A percentile compares a stretch with the other conserved stretches of the same genome.
phyloP scores from a whole-genome alignment of 2,797 vertebrate species.

The Manis javanica region DNA sequence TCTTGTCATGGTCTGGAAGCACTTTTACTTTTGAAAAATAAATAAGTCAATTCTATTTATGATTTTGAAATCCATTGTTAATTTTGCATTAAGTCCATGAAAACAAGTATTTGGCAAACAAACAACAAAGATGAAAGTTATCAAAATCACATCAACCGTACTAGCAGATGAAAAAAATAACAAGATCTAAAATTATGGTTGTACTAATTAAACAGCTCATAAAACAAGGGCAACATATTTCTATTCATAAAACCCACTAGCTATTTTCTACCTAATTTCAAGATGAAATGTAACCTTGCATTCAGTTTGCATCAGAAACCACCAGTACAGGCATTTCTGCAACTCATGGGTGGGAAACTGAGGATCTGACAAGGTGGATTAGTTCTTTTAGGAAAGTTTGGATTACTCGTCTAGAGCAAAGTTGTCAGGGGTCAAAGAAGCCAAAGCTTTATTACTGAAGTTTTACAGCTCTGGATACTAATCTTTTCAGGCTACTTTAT shows the following conservation, averaged over 20 bases:
- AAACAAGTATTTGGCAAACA: background rate
- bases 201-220: background rate
- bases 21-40: slow-evolving; percentile 63
- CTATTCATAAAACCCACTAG: background rate
- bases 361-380: background rate
- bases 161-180: background rate
- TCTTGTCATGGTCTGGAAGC: background rate
- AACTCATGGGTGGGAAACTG: background rate
- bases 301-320: background rate
- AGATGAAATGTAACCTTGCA: background rate
- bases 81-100: slow-evolving; percentile 51
- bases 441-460: background rate
- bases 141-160: background rate
- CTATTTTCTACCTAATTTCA: background rate
- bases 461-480: background rate
- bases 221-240: background rate
- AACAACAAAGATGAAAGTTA: slow-evolving; percentile 12
- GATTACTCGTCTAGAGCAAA: background rate
- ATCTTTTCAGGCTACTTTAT: background rate
- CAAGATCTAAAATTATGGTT: slow-evolving; percentile 34
- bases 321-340: background rate
- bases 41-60: slow-evolving; percentile 44
- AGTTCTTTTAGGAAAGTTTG: background rate
- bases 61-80: slow-evolving; percentile 3
- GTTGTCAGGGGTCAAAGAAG: background rate